These are phyloP conservation scores for Panulirus ornatus DNA, from an alignment of 1,140 invertebrate species.

Conservation along the genomic window DNA sequence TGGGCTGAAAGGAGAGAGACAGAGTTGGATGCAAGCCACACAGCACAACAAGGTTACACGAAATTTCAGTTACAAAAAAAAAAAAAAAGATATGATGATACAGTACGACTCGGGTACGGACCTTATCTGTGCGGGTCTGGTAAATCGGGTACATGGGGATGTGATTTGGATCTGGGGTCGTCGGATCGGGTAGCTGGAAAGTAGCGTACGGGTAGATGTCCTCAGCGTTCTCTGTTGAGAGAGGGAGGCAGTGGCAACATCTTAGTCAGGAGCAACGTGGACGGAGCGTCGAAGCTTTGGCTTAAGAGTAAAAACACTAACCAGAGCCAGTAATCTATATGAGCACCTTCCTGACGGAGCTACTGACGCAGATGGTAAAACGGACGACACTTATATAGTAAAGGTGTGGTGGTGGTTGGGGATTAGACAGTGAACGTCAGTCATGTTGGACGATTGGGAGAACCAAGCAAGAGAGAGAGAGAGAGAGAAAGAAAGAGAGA, in stretches of 20 bases:
- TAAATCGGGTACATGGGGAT: conserved; percentile 73
- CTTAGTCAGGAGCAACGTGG: conserved; percentile 26
- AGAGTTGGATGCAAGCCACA: too few relatives aligned
- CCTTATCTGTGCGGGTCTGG: conserved; percentile 72
- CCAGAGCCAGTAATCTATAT: not conserved
- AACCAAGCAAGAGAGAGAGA: not conserved
- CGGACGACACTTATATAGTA: not conserved
- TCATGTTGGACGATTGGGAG: not conserved
- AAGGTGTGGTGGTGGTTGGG: not conserved
- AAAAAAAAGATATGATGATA: not conserved
- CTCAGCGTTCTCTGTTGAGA: conserved; percentile 71
- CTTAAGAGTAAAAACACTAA: not conserved
- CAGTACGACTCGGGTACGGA: conserved; percentile 40
- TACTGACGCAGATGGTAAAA: conserved; percentile 11
- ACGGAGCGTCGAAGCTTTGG: not conserved
- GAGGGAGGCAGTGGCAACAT: conserved; percentile 10
- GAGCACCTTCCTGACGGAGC: conserved; percentile 46
- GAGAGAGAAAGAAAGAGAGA: not conserved
- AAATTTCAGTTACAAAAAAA: not conserved
- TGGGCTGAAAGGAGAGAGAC: too few relatives aligned
- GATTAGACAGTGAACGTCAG: not conserved
- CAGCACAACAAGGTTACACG: not conserved
- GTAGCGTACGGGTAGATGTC: conserved; percentile 75
- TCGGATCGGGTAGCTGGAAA: conserved; percentile 74
- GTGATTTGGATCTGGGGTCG: conserved; percentile 65